Evolutionary conservation across 2,888 invertebrate genomes (phyloP).

Genomic region (Lepidochrysops patricia): DNA sequence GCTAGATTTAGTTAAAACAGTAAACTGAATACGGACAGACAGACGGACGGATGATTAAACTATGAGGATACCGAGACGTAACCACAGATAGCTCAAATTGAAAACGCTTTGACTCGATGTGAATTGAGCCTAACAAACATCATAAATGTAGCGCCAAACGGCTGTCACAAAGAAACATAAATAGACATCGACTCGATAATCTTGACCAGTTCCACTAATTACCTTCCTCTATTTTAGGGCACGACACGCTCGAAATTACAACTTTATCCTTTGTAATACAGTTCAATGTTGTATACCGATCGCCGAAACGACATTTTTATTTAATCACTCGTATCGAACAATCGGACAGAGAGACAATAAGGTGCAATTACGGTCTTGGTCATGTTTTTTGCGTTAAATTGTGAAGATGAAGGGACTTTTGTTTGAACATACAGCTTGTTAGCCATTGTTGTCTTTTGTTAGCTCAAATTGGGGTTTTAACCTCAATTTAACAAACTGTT

Average conservation of each 20-base stretch:
- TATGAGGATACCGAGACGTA: too few relatives aligned
- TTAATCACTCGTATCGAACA: constrained; percentile 47
- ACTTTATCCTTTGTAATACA: neutral
- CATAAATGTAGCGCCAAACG: neutral
- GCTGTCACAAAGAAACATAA: neutral
- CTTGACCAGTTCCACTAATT: constrained; percentile 3
- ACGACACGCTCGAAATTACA: neutral
- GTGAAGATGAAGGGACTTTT: neutral
- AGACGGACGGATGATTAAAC: too few relatives aligned
- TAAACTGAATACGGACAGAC: too few relatives aligned
- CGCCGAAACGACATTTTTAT: constrained; percentile 37
- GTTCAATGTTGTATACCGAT: neutral
- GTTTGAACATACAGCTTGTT: constrained; percentile 8
- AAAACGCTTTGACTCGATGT: too few relatives aligned
- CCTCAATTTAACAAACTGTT: too few relatives aligned
- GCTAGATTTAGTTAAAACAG: too few relatives aligned
- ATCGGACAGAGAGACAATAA: constrained; percentile 47
- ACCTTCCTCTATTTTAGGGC: neutral
- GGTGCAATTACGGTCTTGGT: constrained; percentile 45
- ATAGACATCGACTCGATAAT: neutral
- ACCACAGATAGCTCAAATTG: too few relatives aligned
- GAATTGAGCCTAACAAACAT: neutral
- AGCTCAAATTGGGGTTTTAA: neutral
- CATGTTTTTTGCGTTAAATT: constrained; percentile 26
- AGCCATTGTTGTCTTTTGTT: neutral